Base-by-base conservation (phyloP, 2,888 invertebrate species). In the Diploptera punctata region DNA sequence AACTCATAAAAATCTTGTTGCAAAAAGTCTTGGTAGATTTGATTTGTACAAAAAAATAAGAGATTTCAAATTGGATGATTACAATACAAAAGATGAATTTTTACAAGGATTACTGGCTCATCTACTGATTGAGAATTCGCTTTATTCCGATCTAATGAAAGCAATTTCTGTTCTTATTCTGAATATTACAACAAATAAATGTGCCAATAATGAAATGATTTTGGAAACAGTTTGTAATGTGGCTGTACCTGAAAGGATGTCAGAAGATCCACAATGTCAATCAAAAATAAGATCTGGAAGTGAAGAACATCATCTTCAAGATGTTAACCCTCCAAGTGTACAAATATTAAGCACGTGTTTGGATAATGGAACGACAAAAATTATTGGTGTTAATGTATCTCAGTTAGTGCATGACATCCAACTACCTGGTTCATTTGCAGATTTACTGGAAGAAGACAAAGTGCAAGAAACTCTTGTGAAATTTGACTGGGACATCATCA, bases 401-500 rank as follows among this genome's bases (percentile, higher is more conserved):
- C 29, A 19, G 26, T 19, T 57, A 29, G 26, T 57, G 3, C 29
- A 26, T 7, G 26, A 7, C 2, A n/a, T 52, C 24, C n/a, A n/a
- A n/a, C n/a, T n/a, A n/a, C n/a, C n/a, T n/a, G n/a, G n/a, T n/a
- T n/a, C n/a, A n/a, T n/a, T n/a, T n/a, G n/a, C n/a, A n/a, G n/a
- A n/a, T n/a, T n/a, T n/a, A n/a, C n/a, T n/a, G n/a, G n/a, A n/a
- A n/a, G n/a, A n/a, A n/a, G n/a, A n/a, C n/a, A n/a, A 24, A 21
- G 29, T 29, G n/a, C 57, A 65, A 65, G 18, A 65, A 13, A 65
- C 44, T 24, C 26, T 65, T 26, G 47, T 44, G 21, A 18, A 1
- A n/a, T 65, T 65, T 44, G 38, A 47, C 16, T 65, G 65, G 65
- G 44, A 65, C n/a, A n/a, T n/a, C n/a, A n/a, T n/a, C n/a, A n/a